Base-by-base conservation (phyloP, 1,140 invertebrate species). In the Callitettix versicolor region DNA sequence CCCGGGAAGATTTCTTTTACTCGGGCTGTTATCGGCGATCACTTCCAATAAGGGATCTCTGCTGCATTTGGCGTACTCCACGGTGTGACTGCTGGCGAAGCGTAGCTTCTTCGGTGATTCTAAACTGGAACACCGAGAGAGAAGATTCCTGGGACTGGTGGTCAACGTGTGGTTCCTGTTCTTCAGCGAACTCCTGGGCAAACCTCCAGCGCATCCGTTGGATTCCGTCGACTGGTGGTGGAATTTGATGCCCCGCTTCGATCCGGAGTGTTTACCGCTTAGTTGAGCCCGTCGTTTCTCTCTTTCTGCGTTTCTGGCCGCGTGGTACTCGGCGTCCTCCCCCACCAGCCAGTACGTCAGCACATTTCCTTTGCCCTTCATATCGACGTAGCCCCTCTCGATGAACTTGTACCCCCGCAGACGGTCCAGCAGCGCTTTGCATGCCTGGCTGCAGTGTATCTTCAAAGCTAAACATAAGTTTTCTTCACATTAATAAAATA, bases 331-430 rank as follows among this genome's bases (percentile, higher is more conserved):
- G 12, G 74, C 65, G 50, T 90, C 83, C 65, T 91, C 88, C 0
- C 86, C 87, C 20, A 82, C 67, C 22, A 96, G 65, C 88, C 90
- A 96, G 68, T 86, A 95, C 1, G 91, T 95, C 42, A 82, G 65
- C 62, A 88, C 81, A 24, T 89, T 82, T 0, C 85, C 85, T 68
- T 91, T 91, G 6, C 88, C 91, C 70, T 95, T 95, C 79, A 94
- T 86, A 0, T 77, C 71, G 1, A 93, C 79, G 1, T 87, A 59
- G 0, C 91, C 91, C 5, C 91, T 76, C 62, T 91, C 86, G 33
- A 81, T 72, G 5, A 86, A 60, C 30, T 79, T 68, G 68, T 92
- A 95, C 1, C 91, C 91, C 1, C 86, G 85, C 1, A 94, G 67
- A 53, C 79, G 77, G 53, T 86, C 81, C 9, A 95, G 71, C 1